These are phyloP conservation scores for Thamnaconus septentrionalis DNA, from an alignment of 2,113 vertebrate genomes.

Conservation along the genomic window DNA sequence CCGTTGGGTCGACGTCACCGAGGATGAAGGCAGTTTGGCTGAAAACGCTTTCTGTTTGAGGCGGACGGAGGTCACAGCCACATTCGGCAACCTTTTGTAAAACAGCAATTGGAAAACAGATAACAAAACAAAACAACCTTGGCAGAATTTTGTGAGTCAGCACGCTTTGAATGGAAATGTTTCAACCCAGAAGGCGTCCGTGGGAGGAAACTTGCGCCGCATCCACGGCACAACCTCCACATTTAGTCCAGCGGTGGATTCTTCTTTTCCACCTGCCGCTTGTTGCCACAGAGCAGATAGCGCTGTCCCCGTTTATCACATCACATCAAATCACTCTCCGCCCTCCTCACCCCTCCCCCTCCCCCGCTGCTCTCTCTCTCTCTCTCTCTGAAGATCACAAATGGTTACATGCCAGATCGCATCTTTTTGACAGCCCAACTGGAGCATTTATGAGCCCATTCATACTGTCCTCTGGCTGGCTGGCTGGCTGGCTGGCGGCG, in stretches of 20 bases:
- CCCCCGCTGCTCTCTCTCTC: no score
- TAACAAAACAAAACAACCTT: conserved; percentile 39
- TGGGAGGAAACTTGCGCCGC: conserved; percentile 17
- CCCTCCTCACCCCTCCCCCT: no score
- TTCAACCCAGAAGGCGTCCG: conserved; percentile 31
- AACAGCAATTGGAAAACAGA: no score
- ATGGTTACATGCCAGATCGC: conserved; percentile 53
- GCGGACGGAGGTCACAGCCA: conserved; percentile 50
- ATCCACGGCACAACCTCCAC: neutral
- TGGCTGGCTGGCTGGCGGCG: neutral
- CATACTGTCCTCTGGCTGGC: conserved; percentile 38
- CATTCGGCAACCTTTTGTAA: neutral
- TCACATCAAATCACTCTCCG: conserved; percentile 16
- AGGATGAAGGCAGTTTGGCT: no score
- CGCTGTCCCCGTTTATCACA: conserved; percentile 51
- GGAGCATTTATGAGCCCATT: conserved; percentile 59
- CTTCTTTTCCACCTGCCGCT: conserved; percentile 24
- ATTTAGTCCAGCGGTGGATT: conserved; percentile 15
- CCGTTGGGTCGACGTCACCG: no score
- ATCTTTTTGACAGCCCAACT: conserved; percentile 57
- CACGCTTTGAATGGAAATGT: conserved; percentile 60
- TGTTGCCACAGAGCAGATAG: conserved; percentile 48
- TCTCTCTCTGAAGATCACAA: conserved; percentile 44
- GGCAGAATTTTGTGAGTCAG: conserved; percentile 24
- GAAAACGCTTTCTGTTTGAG: conserved; percentile 27